phyloP scores from a whole-genome alignment of 2,113 vertebrate genomes.

The Geococcyx californianus region DNA sequence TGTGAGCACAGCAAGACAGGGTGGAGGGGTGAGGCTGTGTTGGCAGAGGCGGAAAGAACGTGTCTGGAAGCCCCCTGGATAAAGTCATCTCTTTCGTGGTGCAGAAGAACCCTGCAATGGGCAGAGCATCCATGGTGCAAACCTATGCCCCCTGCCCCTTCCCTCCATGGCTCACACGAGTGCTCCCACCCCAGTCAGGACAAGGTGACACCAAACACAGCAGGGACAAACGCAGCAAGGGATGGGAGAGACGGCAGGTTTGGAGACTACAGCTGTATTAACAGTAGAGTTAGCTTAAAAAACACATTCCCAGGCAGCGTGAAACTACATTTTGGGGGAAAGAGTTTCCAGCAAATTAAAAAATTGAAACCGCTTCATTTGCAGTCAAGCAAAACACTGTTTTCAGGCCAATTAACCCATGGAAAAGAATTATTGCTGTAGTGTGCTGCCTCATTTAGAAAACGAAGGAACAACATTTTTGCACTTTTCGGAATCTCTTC shows the following conservation, averaged over 20 bases:
- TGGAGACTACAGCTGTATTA: not conserved
- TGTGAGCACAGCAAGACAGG: accelerated
- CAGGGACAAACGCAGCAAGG: not conserved
- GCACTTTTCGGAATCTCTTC: not conserved
- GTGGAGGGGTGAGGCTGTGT: not conserved
- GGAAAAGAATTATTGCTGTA: not conserved
- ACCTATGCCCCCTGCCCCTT: not conserved
- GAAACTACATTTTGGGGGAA: not conserved
- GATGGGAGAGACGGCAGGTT: accelerated
- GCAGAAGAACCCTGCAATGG: not conserved
- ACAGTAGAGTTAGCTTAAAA: not conserved
- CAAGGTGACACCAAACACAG: not conserved
- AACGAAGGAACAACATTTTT: not conserved
- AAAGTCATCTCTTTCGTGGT: accelerated
- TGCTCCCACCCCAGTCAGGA: not conserved
- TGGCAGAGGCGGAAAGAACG: not conserved
- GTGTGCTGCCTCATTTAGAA: not conserved
- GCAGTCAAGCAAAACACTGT: not conserved
- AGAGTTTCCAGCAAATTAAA: not conserved
- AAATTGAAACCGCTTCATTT: not conserved
- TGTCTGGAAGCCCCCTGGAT: not conserved
- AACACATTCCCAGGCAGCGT: not conserved
- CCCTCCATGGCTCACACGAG: accelerated
- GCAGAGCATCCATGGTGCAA: accelerated
- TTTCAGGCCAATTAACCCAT: slow-evolving; percentile 15